Conservation (phyloP, 2,888 invertebrate species). For the Athripsodes cinereus region DNA sequence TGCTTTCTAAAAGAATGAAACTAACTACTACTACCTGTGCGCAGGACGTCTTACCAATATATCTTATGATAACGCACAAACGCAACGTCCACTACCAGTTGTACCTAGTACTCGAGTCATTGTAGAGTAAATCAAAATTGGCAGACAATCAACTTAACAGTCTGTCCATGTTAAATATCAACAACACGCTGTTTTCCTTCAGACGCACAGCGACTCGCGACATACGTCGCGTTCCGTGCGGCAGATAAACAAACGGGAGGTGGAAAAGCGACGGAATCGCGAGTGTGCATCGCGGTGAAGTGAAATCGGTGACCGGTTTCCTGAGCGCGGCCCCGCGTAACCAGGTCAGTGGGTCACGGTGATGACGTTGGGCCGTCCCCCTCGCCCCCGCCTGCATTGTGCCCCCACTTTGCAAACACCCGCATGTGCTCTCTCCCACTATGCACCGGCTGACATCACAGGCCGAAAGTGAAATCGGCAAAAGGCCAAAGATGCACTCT, state of each 20-base stretch:
- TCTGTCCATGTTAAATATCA: too few species aligned
- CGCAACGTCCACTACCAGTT: too few species aligned
- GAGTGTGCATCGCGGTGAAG: slow-evolving; percentile 28
- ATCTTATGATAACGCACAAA: too few species aligned
- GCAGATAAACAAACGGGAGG: slow-evolving; percentile 26
- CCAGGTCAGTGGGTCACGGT: slow-evolving; percentile 66
- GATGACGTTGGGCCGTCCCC: slow-evolving; percentile 55
- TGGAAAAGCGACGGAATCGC: slow-evolving; percentile 15
- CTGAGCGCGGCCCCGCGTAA: slow-evolving; percentile 48
- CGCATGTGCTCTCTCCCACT: slow-evolving; percentile 35
- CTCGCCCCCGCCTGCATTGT: slow-evolving; percentile 33
- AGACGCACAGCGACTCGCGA: too few species aligned
- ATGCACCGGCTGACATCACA: slow-evolving; percentile 33
- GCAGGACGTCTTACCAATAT: too few species aligned
- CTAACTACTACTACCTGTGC: too few species aligned
- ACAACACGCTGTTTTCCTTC: too few species aligned
- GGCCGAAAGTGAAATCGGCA: slow-evolving; percentile 24
- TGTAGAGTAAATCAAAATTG: too few species aligned
- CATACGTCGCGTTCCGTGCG: neutral
- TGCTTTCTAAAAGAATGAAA: too few species aligned
- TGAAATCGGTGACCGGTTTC: slow-evolving; percentile 33
- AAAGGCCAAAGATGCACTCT: too few species aligned
- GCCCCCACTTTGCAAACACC: slow-evolving; percentile 50
- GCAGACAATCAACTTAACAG: too few species aligned
- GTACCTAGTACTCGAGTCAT: too few species aligned